Evolutionary conservation across 2,888 invertebrate genomes (phyloP), one percentile per base, ranked within the genome.

Genomic region (Acleris literana): DNA sequence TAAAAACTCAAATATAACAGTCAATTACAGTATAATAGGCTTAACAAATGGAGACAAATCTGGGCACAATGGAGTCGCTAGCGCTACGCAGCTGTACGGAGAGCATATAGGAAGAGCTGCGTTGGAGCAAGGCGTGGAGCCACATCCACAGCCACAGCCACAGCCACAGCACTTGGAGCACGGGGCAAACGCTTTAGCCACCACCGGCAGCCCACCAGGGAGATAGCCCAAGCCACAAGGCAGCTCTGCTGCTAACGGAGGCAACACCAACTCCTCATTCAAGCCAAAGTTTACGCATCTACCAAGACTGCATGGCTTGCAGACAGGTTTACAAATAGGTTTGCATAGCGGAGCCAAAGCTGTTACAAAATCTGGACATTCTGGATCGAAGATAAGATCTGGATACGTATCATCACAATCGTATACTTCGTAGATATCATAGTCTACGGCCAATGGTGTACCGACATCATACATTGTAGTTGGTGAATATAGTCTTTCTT

Each of bases 161-260:
- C 55, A 49, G 29, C 44, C 51, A 16, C 55, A 49, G 33, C 22
- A 60, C 25, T 66, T 52, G 0, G 56, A 46, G 18, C 61, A 57
- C 0, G 60, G 66, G 0, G 49, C 44, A 63, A 72, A 84, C 4
- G 74, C 76, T 3, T 74, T 70, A 0, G 77, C 74, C 0, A 81
- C 83, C 4, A 83, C 61, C 0, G 84, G 80, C 1, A 78, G 69
- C 0, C 81, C 83, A 0, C 82, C 69, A 1, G 76, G 74, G 9
- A 81, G 72, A 58, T 82, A 85, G 0, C 85, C 85, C 11, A 85
- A 61, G 0, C 83, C 84, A 43, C 60, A 64, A 0, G 81, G 82
- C 11, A 85, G 60, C n/a, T 84, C 83, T 0, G 71, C 71, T 3
- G 76, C 61, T 3, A 68, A n/a, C 5, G 85, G 85, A 0, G 85